phyloP scores from a whole-genome alignment of 92 coral and sea anemone genomes.

The Chrysogorgia sp. region DNA sequence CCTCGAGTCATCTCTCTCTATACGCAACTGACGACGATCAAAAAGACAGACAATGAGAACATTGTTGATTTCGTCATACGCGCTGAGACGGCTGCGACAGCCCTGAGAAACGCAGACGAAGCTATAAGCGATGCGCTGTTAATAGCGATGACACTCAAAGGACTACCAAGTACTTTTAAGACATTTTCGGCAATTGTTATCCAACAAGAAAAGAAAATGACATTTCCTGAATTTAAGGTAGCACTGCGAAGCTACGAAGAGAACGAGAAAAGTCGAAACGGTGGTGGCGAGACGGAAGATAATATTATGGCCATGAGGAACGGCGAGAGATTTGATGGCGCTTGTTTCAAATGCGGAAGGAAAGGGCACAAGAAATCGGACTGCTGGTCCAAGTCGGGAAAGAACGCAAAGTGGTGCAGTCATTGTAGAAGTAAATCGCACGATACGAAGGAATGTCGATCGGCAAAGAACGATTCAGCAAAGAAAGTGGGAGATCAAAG shows the following conservation, averaged over 20 bases:
- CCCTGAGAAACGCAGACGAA: conserved; percentile 49
- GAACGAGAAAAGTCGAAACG: no score
- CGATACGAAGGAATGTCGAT: conserved; percentile 15
- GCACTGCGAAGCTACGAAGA: conserved; percentile 51
- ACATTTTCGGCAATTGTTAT: conserved; percentile 52
- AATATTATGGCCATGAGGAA: no score
- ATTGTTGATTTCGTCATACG: conserved; percentile 49
- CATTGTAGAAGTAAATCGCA: conserved; percentile 11
- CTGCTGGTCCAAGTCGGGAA: conserved; percentile 14
- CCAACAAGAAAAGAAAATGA: conserved; percentile 44
- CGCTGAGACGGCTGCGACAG: conserved; percentile 57
- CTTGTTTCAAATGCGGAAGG: conserved; percentile 23
- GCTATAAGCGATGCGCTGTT: conserved; percentile 42
- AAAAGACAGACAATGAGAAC: conserved; percentile 32
- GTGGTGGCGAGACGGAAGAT: no score
- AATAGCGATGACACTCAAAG: conserved; percentile 52
- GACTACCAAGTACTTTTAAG: conserved; percentile 46
- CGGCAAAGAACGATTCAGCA: conserved; percentile 10
- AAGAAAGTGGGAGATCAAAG: conserved; percentile 33
- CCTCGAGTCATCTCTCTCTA: conserved; percentile 31
- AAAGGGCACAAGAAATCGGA: background rate
- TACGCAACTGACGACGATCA: conserved; percentile 48
- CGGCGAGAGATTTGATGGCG: conserved; percentile 41
- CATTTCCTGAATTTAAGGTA: conserved; percentile 46
- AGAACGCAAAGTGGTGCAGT: conserved; percentile 14